These are phyloP conservation scores for Penaeus monodon DNA, from an alignment of 2,888 invertebrate genomes.

Conservation along the genomic window DNA sequence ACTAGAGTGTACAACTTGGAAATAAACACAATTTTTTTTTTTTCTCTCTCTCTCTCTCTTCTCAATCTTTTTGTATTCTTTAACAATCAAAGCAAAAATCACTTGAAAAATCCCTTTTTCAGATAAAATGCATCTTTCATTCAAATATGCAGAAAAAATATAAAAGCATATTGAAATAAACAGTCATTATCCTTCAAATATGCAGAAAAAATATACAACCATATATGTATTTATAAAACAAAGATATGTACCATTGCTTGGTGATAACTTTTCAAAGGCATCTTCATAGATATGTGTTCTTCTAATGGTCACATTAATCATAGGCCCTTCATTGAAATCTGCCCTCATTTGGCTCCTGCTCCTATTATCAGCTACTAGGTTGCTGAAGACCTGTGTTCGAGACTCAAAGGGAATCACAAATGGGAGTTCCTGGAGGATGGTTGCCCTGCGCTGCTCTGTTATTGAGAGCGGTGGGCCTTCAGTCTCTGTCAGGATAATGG, in stretches of 20 bases:
- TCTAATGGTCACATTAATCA: constrained; percentile 82
- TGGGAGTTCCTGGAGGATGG: constrained; percentile 89
- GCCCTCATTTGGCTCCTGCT: constrained; percentile 54
- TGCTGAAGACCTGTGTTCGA: constrained; percentile 58
- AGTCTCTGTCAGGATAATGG: constrained; percentile 61
- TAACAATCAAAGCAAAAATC: too few relatives aligned
- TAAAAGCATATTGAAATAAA: too few relatives aligned
- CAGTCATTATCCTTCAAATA: too few relatives aligned
- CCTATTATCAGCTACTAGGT: constrained; percentile 56
- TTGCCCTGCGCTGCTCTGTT: constrained; percentile 57
- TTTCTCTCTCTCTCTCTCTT: background rate
- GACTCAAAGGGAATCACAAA: constrained; percentile 87
- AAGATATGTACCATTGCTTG: constrained; percentile 81
- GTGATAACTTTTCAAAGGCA: constrained; percentile 92
- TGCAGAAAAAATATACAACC: too few relatives aligned
- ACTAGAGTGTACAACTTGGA: background rate
- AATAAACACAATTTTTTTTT: too few relatives aligned
- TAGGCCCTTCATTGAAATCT: constrained; percentile 66
- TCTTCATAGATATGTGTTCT: constrained; percentile 98
- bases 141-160: too few relatives aligned
- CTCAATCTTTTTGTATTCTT: too few relatives aligned
- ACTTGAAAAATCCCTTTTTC: too few relatives aligned
- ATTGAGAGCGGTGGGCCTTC: constrained; percentile 67
- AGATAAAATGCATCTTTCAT: too few relatives aligned
- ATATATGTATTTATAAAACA: background rate